Conservation (phyloP, 2,888 invertebrate species). For the Sminthurinus aureus region DNA sequence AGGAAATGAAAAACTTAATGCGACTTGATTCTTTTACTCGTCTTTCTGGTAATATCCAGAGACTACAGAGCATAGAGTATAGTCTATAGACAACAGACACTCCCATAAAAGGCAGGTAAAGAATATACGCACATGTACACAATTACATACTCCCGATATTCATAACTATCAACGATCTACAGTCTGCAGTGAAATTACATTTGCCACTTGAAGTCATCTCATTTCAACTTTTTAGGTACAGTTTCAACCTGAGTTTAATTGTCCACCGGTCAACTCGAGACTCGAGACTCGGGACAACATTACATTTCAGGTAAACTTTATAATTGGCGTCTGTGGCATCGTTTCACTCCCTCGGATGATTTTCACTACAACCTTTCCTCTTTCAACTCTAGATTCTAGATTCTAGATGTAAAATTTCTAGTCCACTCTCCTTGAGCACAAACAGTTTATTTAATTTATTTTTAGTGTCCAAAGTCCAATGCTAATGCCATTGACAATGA, state of each 20-base stretch:
- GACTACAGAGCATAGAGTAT: too few relatives aligned
- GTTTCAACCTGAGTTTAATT: neutral
- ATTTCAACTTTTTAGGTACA: neutral
- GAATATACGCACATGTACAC: too few relatives aligned
- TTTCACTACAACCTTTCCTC: neutral
- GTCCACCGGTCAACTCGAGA: neutral
- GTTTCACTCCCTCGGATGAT: neutral
- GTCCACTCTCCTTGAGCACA: neutral
- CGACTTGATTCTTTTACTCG: too few relatives aligned
- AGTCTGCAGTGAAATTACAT: too few relatives aligned
- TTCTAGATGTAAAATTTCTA: neutral
- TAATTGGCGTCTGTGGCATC: neutral
- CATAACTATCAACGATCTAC: too few relatives aligned
- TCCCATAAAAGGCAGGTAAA: too few relatives aligned
- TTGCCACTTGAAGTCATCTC: neutral
- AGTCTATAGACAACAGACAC: too few relatives aligned
- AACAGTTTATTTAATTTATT: neutral
- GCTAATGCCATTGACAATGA: neutral
- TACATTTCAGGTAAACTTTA: neutral
- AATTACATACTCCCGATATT: too few relatives aligned
- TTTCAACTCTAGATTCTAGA: neutral
- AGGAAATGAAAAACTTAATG: too few relatives aligned
- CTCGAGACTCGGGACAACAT: neutral
- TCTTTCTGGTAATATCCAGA: too few relatives aligned
- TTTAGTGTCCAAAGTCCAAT: neutral